A percentile compares a stretch with the other conserved stretches of the same genome.
Evolutionary conservation across 53 echinoderm and acorn worm genomes (phyloP).

Genomic region (Holothuria scabra): DNA sequence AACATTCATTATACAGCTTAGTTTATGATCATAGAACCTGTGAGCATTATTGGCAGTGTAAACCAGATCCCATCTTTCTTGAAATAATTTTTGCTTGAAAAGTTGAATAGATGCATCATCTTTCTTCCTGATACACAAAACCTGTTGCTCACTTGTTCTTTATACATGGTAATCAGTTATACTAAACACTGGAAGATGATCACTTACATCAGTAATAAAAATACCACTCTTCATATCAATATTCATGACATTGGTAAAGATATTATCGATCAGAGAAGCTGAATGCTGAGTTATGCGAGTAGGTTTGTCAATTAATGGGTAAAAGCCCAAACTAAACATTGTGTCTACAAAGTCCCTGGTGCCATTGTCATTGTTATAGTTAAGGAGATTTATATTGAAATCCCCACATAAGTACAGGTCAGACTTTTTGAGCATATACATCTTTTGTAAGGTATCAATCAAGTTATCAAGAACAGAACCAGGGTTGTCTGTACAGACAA

Average conservation of each 20-base stretch:
- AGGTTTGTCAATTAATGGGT: conserved; percentile 40
- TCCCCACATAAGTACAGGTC: conserved; percentile 53
- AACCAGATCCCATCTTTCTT: no score
- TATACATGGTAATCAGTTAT: no score
- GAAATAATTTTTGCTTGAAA: no score
- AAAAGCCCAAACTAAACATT: conserved; percentile 23
- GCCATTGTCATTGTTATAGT: conserved; percentile 30
- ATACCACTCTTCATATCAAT: conserved; percentile 20
- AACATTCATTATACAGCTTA: no score
- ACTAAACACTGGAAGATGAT: no score
- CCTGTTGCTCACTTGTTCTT: no score
- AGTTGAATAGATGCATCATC: no score
- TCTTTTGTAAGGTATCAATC: conserved; percentile 19
- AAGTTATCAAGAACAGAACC: conserved; percentile 29
- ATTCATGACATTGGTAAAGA: conserved; percentile 49
- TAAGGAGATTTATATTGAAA: conserved; percentile 49
- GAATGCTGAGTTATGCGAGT: conserved; percentile 16
- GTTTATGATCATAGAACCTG: no score
- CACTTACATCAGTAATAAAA: background rate
- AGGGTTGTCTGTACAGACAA: conserved; percentile 36
- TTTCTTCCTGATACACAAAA: no score
- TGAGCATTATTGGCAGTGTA: no score
- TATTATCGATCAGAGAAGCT: conserved; percentile 47
- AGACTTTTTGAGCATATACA: conserved; percentile 28
- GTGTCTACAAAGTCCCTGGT: conserved; percentile 47